These are phyloP conservation scores for Dioctria linearis DNA, from an alignment of 2,888 invertebrate genomes.

Conservation along the genomic window DNA sequence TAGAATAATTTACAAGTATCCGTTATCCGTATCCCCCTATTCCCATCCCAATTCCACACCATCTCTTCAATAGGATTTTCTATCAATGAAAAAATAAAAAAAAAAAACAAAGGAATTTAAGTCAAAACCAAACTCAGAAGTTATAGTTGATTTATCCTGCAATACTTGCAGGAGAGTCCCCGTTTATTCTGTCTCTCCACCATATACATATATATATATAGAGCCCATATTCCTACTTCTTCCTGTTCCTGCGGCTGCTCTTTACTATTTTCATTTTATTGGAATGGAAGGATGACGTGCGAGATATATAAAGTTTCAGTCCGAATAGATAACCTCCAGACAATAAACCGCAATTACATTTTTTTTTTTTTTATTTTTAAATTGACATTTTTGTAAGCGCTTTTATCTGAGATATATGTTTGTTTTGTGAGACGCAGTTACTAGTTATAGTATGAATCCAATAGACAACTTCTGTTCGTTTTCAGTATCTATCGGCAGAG, in stretches of 20 bases:
- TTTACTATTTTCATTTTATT: background rate
- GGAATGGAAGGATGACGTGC: background rate
- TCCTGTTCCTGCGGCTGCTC: background rate
- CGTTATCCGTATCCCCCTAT: too few species aligned
- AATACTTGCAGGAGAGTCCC: background rate
- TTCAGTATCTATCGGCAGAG: too few species aligned
- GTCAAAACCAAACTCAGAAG: background rate
- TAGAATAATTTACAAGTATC: too few species aligned
- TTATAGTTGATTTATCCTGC: background rate
- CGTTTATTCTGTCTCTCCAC: background rate
- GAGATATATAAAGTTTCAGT: background rate
- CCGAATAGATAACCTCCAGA: slow-evolving; percentile 17
- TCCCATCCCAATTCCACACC: too few species aligned
- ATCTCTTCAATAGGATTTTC: too few species aligned
- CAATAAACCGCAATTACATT: slow-evolving; percentile 29
- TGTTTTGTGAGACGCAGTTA: too few species aligned
- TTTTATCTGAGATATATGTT: background rate
- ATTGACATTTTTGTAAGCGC: slow-evolving; percentile 18
- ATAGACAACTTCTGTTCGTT: too few species aligned
- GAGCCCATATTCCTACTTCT: background rate
- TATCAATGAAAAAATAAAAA: too few species aligned
- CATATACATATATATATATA: too few species aligned
- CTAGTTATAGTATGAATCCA: too few species aligned
- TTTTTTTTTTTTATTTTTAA: background rate
- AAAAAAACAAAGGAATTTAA: too few species aligned